Evolutionary conservation across 2,888 invertebrate species (phyloP).

Genomic region (Horisme vitalbata): DNA sequence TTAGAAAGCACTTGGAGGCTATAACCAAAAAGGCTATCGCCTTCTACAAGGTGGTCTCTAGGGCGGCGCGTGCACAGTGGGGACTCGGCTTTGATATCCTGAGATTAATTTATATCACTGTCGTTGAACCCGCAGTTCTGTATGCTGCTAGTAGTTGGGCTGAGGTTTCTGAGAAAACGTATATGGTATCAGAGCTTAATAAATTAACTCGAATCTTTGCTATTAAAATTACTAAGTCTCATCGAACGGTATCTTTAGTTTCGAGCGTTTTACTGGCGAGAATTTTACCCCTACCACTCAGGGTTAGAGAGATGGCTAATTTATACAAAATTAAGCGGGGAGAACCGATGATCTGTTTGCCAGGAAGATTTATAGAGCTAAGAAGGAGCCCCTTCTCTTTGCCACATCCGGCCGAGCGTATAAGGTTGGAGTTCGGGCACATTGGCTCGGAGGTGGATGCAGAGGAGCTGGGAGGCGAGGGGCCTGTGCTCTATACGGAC

Average conservation of each 20-base stretch:
- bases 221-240: conserved; percentile 1
- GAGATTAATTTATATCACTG: conserved; percentile 1
- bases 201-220: background rate
- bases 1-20: background rate
- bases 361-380: background rate
- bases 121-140: conserved; percentile 5
- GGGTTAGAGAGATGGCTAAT: background rate
- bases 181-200: background rate
- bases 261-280: conserved; percentile 1
- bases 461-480: background rate
- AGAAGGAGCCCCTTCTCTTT: background rate
- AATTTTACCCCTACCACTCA: background rate
- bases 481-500: background rate
- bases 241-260: conserved; percentile 4
- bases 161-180: background rate
- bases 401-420: background rate
- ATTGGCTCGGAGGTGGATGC: background rate
- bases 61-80: conserved; percentile 7
- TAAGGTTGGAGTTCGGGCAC: background rate
- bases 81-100: conserved; percentile 6
- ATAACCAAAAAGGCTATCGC: background rate
- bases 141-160: conserved; percentile 8
- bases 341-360: background rate
- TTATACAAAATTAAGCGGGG: conserved; percentile 5
- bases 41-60: conserved; percentile 6